Percentiles rank a stretch among this genome's conserved stretches.
These are phyloP conservation scores for Clivina fossor DNA, from an alignment of 2,888 invertebrate species.

Conservation along the genomic window DNA sequence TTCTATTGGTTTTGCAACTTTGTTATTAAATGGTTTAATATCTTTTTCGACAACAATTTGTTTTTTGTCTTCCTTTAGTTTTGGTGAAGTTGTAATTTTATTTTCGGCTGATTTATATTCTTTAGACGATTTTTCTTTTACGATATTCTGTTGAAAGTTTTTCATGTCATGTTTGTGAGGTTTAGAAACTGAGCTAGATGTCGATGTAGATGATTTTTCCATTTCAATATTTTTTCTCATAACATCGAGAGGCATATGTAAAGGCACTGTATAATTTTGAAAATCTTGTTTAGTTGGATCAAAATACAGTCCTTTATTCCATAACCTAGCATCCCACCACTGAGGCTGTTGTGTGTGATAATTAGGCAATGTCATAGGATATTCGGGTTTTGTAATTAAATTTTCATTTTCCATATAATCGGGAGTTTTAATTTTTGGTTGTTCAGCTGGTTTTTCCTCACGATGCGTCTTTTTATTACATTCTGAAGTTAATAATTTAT, in stretches of 20 bases:
- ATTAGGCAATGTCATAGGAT: constrained; percentile 57
- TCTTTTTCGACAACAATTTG: constrained; percentile 33
- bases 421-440: constrained; percentile 42
- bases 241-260: constrained; percentile 50
- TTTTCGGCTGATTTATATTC: constrained; percentile 38
- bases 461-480: constrained; percentile 39
- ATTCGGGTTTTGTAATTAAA: constrained; percentile 62
- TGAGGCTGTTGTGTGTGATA: constrained; percentile 58
- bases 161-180: constrained; percentile 48
- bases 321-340: constrained; percentile 63
- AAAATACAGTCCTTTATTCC: constrained; percentile 62
- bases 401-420: constrained; percentile 53
- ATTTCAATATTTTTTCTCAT: constrained; percentile 44
- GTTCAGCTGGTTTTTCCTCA: constrained; percentile 45
- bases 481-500: constrained; percentile 37
- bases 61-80: constrained; percentile 41
- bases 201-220: constrained; percentile 27
- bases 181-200: no score
- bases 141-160: constrained; percentile 39
- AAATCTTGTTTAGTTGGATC: constrained; percentile 56
- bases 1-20: constrained; percentile 2
- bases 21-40: constrained; percentile 10
- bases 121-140: constrained; percentile 39
- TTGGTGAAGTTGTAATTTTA: constrained; percentile 39
- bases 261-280: constrained; percentile 49